Evolutionary conservation across 2,888 invertebrate genomes (phyloP).

Genomic region (Latrodectus hesperus): DNA sequence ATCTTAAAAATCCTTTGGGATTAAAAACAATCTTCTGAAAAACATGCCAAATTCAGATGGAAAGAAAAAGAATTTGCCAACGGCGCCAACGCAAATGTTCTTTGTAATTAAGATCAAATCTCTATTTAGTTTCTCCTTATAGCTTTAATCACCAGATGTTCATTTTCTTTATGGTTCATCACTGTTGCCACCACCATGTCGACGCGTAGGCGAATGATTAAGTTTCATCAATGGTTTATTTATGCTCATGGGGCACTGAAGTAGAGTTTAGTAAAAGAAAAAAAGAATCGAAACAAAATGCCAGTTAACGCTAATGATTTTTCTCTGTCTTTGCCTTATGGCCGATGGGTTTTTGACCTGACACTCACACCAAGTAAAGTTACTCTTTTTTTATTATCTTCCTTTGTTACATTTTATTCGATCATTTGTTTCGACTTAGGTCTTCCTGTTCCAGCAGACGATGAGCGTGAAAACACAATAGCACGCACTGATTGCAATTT

Average conservation of each 20-base stretch:
- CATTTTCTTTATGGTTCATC: background rate
- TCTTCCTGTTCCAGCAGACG: constrained; percentile 3
- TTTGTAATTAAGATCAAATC: background rate
- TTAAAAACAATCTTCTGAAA: no score
- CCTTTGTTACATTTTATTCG: background rate
- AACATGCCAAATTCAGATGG: no score
- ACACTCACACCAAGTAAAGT: constrained; percentile 3
- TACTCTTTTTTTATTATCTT: background rate
- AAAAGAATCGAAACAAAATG: background rate
- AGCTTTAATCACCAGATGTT: background rate
- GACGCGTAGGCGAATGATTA: background rate
- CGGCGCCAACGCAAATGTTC: background rate
- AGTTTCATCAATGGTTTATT: background rate
- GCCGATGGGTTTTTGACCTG: constrained; percentile 35
- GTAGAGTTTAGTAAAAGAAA: background rate
- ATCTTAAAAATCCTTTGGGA: no score
- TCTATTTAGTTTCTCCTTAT: background rate
- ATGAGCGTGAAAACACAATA: constrained; percentile 5
- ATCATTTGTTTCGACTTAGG: background rate
- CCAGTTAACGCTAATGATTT: background rate
- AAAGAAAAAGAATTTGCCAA: background rate
- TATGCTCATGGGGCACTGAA: background rate
- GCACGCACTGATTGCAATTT: constrained; percentile 5
- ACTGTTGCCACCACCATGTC: background rate
- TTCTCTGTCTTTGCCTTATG: constrained; percentile 9